Conservation (phyloP, 2,797 vertebrate species). For the Takifugu ocellatus region DNA sequence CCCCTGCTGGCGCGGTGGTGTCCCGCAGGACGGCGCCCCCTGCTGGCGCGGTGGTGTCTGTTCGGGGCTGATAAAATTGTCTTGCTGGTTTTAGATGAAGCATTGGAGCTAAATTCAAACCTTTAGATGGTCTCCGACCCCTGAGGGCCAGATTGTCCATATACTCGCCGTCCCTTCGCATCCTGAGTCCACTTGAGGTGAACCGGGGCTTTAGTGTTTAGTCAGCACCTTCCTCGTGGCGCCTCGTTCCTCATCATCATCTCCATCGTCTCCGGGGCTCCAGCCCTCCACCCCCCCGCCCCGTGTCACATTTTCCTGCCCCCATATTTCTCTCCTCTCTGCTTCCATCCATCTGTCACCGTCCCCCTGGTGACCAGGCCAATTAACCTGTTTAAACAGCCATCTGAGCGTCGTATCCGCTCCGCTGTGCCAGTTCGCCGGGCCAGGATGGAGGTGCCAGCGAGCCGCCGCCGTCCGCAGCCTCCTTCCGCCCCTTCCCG, state of each 20-base stretch:
- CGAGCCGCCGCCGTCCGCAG: conserved; percentile 23
- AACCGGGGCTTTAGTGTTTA: conserved; percentile 14
- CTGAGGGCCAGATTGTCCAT: no score
- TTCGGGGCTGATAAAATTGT: no score
- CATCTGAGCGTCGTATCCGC: conserved; percentile 72
- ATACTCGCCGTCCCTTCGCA: no score
- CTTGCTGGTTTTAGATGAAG: no score
- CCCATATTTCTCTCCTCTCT: conserved; percentile 40
- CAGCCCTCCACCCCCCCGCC: conserved; percentile 41
- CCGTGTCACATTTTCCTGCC: conserved; percentile 37
- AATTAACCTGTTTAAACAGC: conserved; percentile 79
- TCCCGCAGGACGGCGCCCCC: no score
- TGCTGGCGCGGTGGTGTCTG: no score
- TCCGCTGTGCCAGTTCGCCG: conserved; percentile 58
- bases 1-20: no score
- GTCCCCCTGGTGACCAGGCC: conserved; percentile 67
- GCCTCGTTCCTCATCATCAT: conserved; percentile 44
- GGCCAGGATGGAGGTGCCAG: conserved; percentile 54
- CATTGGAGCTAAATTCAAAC: no score
- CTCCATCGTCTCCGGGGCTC: conserved; percentile 45
- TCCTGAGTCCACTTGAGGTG: no score
- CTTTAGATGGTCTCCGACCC: no score
- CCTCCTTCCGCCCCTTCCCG: conserved; percentile 24
- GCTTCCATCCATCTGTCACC: conserved; percentile 64
- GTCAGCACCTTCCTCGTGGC: conserved; percentile 8